Evolutionary conservation across 2,113 vertebrate genomes (phyloP), one percentile per base, ranked within the genome.

Genomic region (Mystacornis crossleyi): DNA sequence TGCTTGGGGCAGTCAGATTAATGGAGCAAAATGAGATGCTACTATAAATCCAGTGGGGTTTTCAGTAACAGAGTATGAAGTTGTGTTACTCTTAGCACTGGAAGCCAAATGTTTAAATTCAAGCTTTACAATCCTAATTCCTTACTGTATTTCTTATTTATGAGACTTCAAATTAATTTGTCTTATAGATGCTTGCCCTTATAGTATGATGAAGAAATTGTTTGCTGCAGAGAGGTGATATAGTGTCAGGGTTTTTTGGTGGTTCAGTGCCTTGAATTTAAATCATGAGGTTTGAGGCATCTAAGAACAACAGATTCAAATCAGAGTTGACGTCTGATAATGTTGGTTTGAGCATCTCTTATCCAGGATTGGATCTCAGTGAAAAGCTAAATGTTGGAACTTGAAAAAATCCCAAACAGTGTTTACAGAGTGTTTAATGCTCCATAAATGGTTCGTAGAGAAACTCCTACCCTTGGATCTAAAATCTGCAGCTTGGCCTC

Each of bases 1-100:
- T 70, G 64, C 92, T 91, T 88, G 90, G 26, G 50, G 90, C 89
- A 92, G 84, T 92, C 60, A 86, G 92, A 83, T 90, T 95, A 91
- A 93, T 90, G 77, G 86, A 88, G 34, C 42, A 93, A 88, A 93
- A 92, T 92, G 67, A 90, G 86, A 89, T 83, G n/a, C 60, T 79
- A 15, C 71, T 80, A 34, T 94, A 90, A 94, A 88, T 94, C 74
- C 54, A 62, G 40, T 36, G 34, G 18, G 1, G 1, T 51, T 87
- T 86, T 78, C 70, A 61, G 73, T 79, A 71, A 84, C 42, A 50
- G 77, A 77, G 40, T 51, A 47, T 57, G 66, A 93, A 81, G 36
- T 26, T 84, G 25, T 80, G 55, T 74, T 95, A 29, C 82, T 79
- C 26, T 70, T 91, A 72, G 77, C 31, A 65, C 16, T 78, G 53